phyloP scores from a whole-genome alignment of 2,797 vertebrate genomes.

The Gymnothorax javanicus region DNA sequence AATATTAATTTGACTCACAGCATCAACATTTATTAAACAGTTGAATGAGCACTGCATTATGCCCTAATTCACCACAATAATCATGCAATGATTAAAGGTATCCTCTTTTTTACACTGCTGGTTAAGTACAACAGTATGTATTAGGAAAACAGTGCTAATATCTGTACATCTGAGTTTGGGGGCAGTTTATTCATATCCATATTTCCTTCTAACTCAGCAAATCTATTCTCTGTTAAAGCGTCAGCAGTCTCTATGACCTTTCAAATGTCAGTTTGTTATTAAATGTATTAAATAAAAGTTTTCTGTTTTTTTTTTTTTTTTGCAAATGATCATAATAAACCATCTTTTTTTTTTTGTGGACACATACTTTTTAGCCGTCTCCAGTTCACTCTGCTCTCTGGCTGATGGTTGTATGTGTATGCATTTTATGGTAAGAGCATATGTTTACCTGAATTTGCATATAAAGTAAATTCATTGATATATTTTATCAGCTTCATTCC shows the following conservation, averaged over 20 bases:
- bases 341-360: background rate
- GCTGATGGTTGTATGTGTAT: background rate
- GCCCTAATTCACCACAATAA: slow-evolving; percentile 11
- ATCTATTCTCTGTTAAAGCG: slow-evolving; percentile 49
- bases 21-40: slow-evolving; percentile 45
- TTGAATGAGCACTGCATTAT: slow-evolving; percentile 6
- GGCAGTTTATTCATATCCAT: slow-evolving; percentile 31
- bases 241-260: slow-evolving; percentile 29
- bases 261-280: slow-evolving; percentile 30
- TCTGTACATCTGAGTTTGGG: slow-evolving; percentile 37
- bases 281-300: background rate
- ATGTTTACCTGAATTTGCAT: background rate
- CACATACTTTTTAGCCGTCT: background rate
- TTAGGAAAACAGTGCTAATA: slow-evolving; percentile 44
- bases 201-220: slow-evolving; percentile 32
- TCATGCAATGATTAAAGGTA: slow-evolving; percentile 29
- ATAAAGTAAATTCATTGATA: background rate
- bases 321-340: background rate
- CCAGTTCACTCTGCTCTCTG: background rate
- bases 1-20: slow-evolving; percentile 34
- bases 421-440: background rate
- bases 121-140: slow-evolving; percentile 34
- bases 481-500: background rate
- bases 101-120: slow-evolving; percentile 13
- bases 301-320: background rate